These are phyloP conservation scores for Neocloeon triangulifer DNA, from an alignment of 1,140 invertebrate genomes.

Conservation along the genomic window DNA sequence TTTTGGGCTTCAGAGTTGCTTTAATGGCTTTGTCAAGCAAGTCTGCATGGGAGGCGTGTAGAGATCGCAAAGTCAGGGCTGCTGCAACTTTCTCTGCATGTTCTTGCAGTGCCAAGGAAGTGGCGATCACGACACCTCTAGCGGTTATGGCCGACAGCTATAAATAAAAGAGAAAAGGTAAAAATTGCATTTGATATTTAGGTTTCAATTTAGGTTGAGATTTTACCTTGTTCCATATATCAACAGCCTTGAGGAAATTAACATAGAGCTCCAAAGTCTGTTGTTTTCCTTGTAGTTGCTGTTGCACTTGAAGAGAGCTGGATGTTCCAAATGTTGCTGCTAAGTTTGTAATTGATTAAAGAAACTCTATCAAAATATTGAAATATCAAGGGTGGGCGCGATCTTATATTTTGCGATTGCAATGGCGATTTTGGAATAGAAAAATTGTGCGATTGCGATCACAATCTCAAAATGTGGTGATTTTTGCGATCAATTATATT, in stretches of 20 bases:
- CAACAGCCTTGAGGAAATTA: conserved; percentile 50
- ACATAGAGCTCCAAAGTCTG: conserved; percentile 49
- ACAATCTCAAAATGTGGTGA: background rate
- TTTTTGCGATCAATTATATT: background rate
- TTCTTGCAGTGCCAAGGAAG: conserved; percentile 40
- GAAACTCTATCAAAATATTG: background rate
- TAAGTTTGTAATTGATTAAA: background rate
- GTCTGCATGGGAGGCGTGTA: conserved; percentile 31
- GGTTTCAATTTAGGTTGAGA: background rate
- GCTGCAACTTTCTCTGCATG: conserved; percentile 52
- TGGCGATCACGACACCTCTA: conserved; percentile 31
- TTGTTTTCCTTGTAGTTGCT: conserved; percentile 69
- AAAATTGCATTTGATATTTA: background rate
- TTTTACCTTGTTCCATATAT: conserved; percentile 44
- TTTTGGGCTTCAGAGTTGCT: background rate
- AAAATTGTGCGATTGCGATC: too few species aligned
- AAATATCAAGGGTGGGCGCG: background rate
- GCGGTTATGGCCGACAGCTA: conserved; percentile 29
- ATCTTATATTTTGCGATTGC: background rate
- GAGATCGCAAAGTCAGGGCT: conserved; percentile 37
- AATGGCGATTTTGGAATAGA: background rate
- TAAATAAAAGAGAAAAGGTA: conserved; percentile 11
- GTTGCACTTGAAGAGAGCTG: conserved; percentile 51
- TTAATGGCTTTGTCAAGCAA: conserved; percentile 1
- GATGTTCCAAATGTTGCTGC: background rate